Conservation (phyloP, 2,888 invertebrate genomes). For the Meandrusa payeni region DNA sequence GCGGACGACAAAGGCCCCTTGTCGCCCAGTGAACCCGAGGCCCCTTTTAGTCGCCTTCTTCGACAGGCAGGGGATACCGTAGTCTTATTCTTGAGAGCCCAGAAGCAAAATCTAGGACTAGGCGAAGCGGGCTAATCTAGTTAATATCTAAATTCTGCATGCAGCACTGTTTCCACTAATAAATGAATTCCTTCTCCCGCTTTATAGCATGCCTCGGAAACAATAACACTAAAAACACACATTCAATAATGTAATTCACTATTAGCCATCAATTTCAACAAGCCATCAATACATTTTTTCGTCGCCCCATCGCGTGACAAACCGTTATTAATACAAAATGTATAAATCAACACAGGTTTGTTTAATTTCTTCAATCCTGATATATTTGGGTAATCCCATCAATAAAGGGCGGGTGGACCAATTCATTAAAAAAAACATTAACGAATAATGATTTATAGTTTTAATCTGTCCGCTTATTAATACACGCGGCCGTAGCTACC, state of each 20-base stretch:
- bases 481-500: constrained; percentile 7
- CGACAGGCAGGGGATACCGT: too few species aligned
- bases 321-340: constrained; percentile 43
- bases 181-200: too few species aligned
- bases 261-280: constrained; percentile 20
- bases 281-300: constrained; percentile 22
- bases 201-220: too few species aligned
- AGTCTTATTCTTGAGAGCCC: too few species aligned
- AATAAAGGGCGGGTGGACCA: constrained; percentile 41
- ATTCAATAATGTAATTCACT: not conserved
- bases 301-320: constrained; percentile 50
- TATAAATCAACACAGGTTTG: constrained; percentile 61
- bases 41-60: too few species aligned
- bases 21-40: too few species aligned
- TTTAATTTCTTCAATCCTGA: constrained; percentile 53
- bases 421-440: constrained; percentile 38
- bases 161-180: too few species aligned
- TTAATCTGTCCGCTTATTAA: constrained; percentile 18
- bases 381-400: constrained; percentile 63
- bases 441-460: constrained; percentile 46
- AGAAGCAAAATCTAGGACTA: too few species aligned
- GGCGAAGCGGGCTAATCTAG: too few species aligned
- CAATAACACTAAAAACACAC: not conserved
- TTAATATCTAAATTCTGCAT: too few species aligned
- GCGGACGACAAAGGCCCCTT: too few species aligned